These are phyloP conservation scores for Tethya wilhelma DNA, from an alignment of 37 sponge, comb jelly and placozoan species.

Conservation along the genomic window DNA sequence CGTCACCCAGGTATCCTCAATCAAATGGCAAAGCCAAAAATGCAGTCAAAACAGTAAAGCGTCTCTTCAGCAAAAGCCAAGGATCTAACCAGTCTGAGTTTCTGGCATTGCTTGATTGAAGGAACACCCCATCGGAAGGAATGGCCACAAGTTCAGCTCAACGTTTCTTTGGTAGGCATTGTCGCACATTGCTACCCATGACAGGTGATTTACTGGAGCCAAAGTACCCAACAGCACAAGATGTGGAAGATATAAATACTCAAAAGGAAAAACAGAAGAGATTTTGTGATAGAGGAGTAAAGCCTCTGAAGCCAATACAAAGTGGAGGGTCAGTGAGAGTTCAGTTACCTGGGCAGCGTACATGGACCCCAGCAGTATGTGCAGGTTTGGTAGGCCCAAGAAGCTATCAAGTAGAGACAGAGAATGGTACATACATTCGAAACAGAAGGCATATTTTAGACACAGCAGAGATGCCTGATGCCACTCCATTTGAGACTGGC, in stretches of 20 bases:
- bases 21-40: conserved; percentile 58
- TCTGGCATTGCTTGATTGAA: conserved; percentile 48
- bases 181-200: conserved; percentile 38
- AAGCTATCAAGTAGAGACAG: not conserved
- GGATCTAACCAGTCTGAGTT: conserved; percentile 33
- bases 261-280: not conserved
- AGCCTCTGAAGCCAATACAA: not conserved
- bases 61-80: conserved; percentile 33
- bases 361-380: not conserved
- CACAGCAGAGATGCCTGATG: not conserved
- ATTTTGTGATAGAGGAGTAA: not conserved
- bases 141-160: conserved; percentile 34
- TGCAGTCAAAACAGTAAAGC: conserved; percentile 55
- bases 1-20: conserved; percentile 50
- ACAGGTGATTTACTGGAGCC: not conserved
- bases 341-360: not conserved
- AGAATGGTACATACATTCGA: not conserved
- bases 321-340: not conserved
- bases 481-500: not conserved
- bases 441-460: not conserved
- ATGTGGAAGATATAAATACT: not conserved
- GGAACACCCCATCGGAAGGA: conserved; percentile 41
- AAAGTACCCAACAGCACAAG: not conserved
- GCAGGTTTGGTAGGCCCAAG: not conserved
- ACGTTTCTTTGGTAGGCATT: conserved; percentile 31